Evolutionary conservation across 2,113 vertebrate genomes (phyloP), one percentile per base, ranked within the genome.

Genomic region (Nothocercus nigrocapillus): DNA sequence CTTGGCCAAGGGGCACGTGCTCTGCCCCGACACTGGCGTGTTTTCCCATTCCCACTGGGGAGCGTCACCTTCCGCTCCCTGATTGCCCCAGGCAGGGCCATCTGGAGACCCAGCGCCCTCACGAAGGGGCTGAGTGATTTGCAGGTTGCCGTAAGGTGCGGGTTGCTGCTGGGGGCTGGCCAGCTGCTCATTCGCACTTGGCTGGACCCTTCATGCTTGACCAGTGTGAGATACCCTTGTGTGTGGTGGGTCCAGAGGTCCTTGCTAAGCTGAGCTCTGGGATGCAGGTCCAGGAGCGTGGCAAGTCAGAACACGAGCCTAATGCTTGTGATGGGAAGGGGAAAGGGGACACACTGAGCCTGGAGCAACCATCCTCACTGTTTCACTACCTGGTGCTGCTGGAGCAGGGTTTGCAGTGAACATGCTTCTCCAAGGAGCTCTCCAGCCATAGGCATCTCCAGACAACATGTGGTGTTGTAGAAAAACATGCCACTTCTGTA

Each of bases 1-100:
- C 91, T 95, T 95, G 97, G 88, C 74, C 81, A 95, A 66, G 77
- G 80, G 63, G 92, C 85, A 16, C 32, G 54, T 90, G 27, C 69
- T 73, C 80, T 87, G 94, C 81, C 93, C 91, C 81, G 9, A 7
- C 76, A 69, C 58, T 0, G 3, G 38, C 17, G 20, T 93, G 82
- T 94, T 94, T 96, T 81, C 85, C 81, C 70, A n/a, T 81, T 94
- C 68, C 72, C 68, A 16, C 76, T n/a, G 13, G 59, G 84, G 54
- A 89, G 40, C 80, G 36, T 44, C 74, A 88, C 84, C 88, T 96
- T 95, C 88, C 8, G 12, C 40, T 70, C 42, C 62, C 53, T 17
- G 80, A 0, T 83, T 77, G 89, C 84, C 84, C 66, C 62, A 47
- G 91, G 91, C 90, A 84, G 61, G 76, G 88, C 79, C 96, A 92